These are phyloP conservation scores for Pararge aegeria DNA, from an alignment of 1,140 invertebrate genomes.

Conservation along the genomic window DNA sequence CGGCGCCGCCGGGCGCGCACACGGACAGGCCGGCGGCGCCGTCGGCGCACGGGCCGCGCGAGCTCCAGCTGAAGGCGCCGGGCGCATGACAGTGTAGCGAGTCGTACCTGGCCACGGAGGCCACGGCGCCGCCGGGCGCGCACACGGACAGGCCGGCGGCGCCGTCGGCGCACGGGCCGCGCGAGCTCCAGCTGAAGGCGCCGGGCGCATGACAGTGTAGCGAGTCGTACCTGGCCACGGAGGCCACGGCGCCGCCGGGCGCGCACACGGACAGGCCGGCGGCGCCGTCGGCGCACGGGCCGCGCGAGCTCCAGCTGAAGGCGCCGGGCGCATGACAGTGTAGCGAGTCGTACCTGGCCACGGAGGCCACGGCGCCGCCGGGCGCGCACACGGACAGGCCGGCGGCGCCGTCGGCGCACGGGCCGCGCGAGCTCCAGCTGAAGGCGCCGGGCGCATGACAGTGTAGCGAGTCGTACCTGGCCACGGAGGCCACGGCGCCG, in stretches of 20 bases:
- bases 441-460: slow-evolving; percentile 92
- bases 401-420: slow-evolving; percentile 92
- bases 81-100: slow-evolving; percentile 83
- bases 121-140: slow-evolving; percentile 97
- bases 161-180: slow-evolving; percentile 94
- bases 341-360: slow-evolving; percentile 82
- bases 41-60: slow-evolving; percentile 93
- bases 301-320: slow-evolving; percentile 97
- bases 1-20: slow-evolving; percentile 97
- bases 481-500: slow-evolving; percentile 96
- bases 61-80: slow-evolving; percentile 97
- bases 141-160: slow-evolving; percentile 93
- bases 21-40: slow-evolving; percentile 93
- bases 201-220: slow-evolving; percentile 85
- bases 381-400: slow-evolving; percentile 96
- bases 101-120: slow-evolving; percentile 90
- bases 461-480: slow-evolving; percentile 79
- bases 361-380: slow-evolving; percentile 97
- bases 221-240: slow-evolving; percentile 86
- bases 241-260: slow-evolving; percentile 97
- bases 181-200: slow-evolving; percentile 97
- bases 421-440: slow-evolving; percentile 96
- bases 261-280: slow-evolving; percentile 94
- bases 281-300: slow-evolving; percentile 93
- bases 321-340: slow-evolving; percentile 88